Percentiles rank a stretch among this genome's conserved stretches.
phyloP scores from a whole-genome alignment of 1,140 invertebrate genomes.

The Oryctes rhinoceros region DNA sequence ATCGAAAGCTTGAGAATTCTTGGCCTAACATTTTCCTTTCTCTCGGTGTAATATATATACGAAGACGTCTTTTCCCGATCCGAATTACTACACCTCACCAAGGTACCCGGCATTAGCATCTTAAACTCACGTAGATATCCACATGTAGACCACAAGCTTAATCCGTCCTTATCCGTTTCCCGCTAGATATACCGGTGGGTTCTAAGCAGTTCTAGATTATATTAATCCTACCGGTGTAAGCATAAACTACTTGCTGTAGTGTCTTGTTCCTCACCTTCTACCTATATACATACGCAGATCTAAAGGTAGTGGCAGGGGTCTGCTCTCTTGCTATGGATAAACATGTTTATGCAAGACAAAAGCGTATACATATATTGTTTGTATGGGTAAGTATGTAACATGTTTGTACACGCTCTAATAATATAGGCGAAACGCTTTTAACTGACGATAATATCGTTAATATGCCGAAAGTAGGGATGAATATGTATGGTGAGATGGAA shows the following conservation, averaged over 20 bases:
- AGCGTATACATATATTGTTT: background rate
- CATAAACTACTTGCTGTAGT: background rate
- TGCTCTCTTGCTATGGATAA: background rate
- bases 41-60: too few relatives aligned
- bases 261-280: too few relatives aligned
- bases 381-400: background rate
- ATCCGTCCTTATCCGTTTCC: too few relatives aligned
- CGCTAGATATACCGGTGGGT: background rate
- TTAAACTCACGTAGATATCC: too few relatives aligned
- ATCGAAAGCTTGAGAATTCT: too few relatives aligned
- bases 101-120: too few relatives aligned
- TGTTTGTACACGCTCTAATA: constrained; percentile 10
- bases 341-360: constrained; percentile 22
- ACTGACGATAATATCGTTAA: constrained; percentile 19
- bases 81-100: too few relatives aligned
- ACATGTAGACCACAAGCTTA: too few relatives aligned
- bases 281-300: too few relatives aligned
- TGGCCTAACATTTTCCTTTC: too few relatives aligned
- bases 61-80: too few relatives aligned
- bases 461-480: constrained; percentile 10
- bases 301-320: background rate
- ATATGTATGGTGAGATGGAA: constrained; percentile 18
- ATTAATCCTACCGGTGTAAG: constrained; percentile 1
- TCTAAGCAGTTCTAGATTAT: background rate
- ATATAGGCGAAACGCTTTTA: constrained; percentile 9